Conservation (phyloP, 1,140 invertebrate species). For the Dryas iulia region DNA sequence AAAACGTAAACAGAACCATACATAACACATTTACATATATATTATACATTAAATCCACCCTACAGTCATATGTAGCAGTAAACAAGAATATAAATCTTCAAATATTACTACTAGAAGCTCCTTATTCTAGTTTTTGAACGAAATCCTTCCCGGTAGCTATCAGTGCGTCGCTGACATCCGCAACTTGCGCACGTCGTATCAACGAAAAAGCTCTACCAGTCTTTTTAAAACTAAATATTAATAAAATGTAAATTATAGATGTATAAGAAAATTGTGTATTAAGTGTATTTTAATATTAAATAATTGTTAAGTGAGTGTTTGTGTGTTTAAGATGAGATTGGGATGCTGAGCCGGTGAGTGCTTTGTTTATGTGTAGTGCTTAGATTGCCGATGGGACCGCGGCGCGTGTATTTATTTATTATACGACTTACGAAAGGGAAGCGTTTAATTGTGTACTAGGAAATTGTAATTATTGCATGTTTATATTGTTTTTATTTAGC, state of each 20-base stretch:
- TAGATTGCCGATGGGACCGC: conserved; percentile 20
- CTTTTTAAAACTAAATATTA: background rate
- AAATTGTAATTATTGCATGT: background rate
- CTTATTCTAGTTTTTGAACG: conserved; percentile 19
- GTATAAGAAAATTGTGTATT: background rate
- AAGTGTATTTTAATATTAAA: background rate
- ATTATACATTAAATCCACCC: background rate
- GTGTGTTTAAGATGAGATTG: conserved; percentile 1
- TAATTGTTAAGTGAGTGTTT: background rate
- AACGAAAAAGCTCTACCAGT: background rate
- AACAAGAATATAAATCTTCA: background rate
- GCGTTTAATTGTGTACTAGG: background rate
- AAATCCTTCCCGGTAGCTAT: background rate
- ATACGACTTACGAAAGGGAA: background rate
- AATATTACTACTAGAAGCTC: background rate
- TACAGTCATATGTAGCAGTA: no score
- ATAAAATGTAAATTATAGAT: background rate
- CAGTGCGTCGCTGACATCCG: conserved; percentile 17
- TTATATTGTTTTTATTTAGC: background rate
- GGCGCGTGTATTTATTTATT: conserved; percentile 8
- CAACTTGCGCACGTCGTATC: background rate
- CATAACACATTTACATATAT: background rate
- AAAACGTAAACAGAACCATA: background rate
- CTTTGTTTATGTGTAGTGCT: conserved; percentile 30
- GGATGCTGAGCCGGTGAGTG: conserved; percentile 48